Evolutionary conservation across 1,140 invertebrate species (phyloP), one percentile per base, ranked within the genome.

Genomic region (Psix sp.): DNA sequence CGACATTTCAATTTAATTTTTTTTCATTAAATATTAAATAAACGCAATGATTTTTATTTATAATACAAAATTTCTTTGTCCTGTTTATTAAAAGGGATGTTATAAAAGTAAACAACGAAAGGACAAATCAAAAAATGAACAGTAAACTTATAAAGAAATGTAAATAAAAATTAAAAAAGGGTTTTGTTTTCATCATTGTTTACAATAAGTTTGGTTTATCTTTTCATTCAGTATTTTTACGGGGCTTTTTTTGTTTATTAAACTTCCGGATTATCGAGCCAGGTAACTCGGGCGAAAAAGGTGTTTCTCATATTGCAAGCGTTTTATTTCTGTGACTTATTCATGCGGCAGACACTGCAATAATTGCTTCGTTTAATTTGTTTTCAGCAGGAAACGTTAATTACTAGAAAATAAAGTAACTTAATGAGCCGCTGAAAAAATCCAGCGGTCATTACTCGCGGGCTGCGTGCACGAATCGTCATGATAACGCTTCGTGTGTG

Each of bases 351-450:
- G 43, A 21, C 56, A 39, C 38, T 26, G 67, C 11, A 39, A 57
- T 72, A 65, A 65, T 72, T 59, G 49, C 68, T 45, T 54, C 45
- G 62, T 56, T 72, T 72, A 72, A 72, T 72, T 65, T 40, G 68
- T 72, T 65, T 72, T 42, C 38, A 31, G 52, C 68, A 52, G 68
- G 68, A 65, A 72, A 54, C 70, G 48, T 73, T 60, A 73, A 73
- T 73, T 73, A 60, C 70, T 52, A 46, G 54, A 60, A 73, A 73
- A 73, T 66, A 66, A 73, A 60, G 54, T 52, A 60, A 73, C 70
- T 73, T 73, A 73, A 73, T 73, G 70, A 66, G 70, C 54, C 70
- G 70, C 60, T 54, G 60, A 54, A 60, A 73, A 73, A 73, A 73
- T 60, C 52, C 60, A 31, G 40, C 70, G 70, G 60, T 56, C 70